Percentiles rank a stretch among this genome's conserved stretches.
phyloP scores from a whole-genome alignment of 2,888 invertebrate species.

The Acanthosepion esculentum region DNA sequence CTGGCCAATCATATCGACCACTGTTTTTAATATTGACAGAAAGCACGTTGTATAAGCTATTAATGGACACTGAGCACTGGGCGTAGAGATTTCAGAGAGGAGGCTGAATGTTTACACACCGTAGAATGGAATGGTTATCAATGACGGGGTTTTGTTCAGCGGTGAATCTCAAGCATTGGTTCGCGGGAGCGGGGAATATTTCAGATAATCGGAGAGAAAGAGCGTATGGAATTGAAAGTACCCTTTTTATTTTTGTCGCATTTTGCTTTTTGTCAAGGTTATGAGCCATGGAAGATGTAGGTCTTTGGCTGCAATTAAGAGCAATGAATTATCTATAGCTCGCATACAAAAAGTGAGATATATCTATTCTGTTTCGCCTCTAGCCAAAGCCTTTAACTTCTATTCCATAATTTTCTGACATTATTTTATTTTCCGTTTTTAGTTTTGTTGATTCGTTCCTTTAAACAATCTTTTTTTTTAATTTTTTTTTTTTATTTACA shows the following conservation, averaged over 20 bases:
- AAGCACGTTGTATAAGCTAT: slow-evolving; percentile 1
- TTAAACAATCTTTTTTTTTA: too few species aligned
- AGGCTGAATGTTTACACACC: neutral
- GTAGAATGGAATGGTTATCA: neutral
- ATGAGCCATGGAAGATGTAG: neutral
- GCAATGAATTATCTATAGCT: neutral
- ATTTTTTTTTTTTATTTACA: too few species aligned
- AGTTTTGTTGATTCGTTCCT: too few species aligned
- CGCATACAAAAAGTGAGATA: neutral
- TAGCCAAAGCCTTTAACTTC: neutral
- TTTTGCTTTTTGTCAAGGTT: neutral
- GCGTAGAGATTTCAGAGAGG: neutral
- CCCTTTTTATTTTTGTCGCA: neutral
- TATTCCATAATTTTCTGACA: neutral
- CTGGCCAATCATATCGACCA: neutral
- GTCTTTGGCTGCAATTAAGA: slow-evolving; percentile 6
- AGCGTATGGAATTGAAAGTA: neutral
- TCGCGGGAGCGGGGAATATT: neutral
- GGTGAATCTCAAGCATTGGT: neutral
- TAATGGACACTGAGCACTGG: neutral
- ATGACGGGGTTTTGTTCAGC: neutral
- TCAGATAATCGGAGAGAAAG: neutral
- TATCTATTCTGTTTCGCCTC: neutral
- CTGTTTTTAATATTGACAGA: neutral
- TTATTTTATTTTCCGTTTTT: neutral